phyloP scores from a whole-genome alignment of 2,888 invertebrate species.

The Drosophila lutescens region DNA sequence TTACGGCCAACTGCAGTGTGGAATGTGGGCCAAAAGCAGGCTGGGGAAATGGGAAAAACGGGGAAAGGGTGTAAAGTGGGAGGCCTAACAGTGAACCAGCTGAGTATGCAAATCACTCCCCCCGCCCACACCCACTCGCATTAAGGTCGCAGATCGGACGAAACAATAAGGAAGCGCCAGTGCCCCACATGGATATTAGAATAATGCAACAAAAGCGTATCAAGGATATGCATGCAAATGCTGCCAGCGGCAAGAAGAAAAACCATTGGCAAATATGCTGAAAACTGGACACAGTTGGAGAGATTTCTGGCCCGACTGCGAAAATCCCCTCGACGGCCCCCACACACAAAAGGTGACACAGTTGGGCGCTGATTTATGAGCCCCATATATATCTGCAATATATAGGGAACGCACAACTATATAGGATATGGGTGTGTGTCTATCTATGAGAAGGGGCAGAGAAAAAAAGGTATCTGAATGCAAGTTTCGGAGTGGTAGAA shows the following conservation, averaged over 20 bases:
- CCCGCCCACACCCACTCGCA: slow-evolving; percentile 6
- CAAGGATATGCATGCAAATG: slow-evolving; percentile 62
- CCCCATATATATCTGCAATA: slow-evolving; percentile 39
- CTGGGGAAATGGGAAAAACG: background rate
- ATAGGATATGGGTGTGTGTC: slow-evolving; percentile 19
- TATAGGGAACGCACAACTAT: slow-evolving; percentile 27
- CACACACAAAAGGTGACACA: slow-evolving; percentile 42
- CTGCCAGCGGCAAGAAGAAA: slow-evolving; percentile 43
- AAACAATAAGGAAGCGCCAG: slow-evolving; percentile 37
- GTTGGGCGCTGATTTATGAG: slow-evolving; percentile 69
- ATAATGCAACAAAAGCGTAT: slow-evolving; percentile 67
- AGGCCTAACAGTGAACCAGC: slow-evolving; percentile 31
- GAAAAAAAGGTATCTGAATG: too few species aligned
- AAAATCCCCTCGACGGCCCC: background rate
- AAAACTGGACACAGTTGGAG: slow-evolving; percentile 43
- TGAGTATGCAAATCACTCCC: slow-evolving; percentile 63
- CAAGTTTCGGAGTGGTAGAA: too few species aligned
- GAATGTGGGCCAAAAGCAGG: slow-evolving; percentile 64
- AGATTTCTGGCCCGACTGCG: slow-evolving; percentile 21
- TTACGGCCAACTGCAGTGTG: slow-evolving; percentile 54
- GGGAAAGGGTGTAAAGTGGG: too few species aligned
- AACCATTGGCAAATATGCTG: slow-evolving; percentile 63
- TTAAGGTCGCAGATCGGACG: slow-evolving; percentile 54
- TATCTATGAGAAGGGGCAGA: slow-evolving; percentile 20
- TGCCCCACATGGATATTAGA: slow-evolving; percentile 63